Conservation (phyloP, 2,888 invertebrate species). For the Ectemnius cavifrons region DNA sequence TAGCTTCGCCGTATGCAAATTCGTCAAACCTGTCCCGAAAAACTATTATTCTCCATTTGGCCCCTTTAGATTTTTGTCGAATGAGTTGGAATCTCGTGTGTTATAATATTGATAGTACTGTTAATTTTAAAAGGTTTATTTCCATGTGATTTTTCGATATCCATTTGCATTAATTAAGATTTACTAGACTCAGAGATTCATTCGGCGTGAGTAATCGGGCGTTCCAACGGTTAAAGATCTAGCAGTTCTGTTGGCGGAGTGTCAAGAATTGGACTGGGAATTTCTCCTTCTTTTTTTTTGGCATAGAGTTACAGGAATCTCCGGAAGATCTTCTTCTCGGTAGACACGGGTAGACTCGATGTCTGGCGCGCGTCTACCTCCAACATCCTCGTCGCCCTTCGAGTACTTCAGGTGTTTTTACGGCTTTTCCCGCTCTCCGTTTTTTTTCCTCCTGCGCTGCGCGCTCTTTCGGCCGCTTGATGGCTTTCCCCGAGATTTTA, state of each 20-base stretch:
- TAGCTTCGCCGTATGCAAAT: slow-evolving; percentile 29
- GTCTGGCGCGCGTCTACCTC: slow-evolving; percentile 60
- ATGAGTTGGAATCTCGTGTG: neutral
- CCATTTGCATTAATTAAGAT: no score
- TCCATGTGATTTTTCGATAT: no score
- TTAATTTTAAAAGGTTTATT: no score
- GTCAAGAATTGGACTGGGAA: no score
- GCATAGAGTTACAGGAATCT: slow-evolving; percentile 12
- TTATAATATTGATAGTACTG: no score
- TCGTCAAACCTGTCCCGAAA: slow-evolving; percentile 29
- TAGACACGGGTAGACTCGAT: slow-evolving; percentile 24
- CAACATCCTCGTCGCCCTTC: slow-evolving; percentile 26
- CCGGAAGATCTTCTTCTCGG: slow-evolving; percentile 14
- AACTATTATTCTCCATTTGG: slow-evolving; percentile 15
- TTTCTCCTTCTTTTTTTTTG: neutral
- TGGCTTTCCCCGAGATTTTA: slow-evolving; percentile 60
- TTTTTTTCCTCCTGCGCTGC: slow-evolving; percentile 6
- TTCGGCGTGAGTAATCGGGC: no score
- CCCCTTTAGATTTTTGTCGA: no score
- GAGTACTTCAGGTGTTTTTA: slow-evolving; percentile 59
- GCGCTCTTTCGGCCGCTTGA: slow-evolving; percentile 42
- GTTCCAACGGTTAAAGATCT: no score
- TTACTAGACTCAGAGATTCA: no score
- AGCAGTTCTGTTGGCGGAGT: no score
- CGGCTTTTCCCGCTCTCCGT: slow-evolving; percentile 30